phyloP scores from a whole-genome alignment of 2,888 invertebrate genomes.

The Diachrysia chrysitis region DNA sequence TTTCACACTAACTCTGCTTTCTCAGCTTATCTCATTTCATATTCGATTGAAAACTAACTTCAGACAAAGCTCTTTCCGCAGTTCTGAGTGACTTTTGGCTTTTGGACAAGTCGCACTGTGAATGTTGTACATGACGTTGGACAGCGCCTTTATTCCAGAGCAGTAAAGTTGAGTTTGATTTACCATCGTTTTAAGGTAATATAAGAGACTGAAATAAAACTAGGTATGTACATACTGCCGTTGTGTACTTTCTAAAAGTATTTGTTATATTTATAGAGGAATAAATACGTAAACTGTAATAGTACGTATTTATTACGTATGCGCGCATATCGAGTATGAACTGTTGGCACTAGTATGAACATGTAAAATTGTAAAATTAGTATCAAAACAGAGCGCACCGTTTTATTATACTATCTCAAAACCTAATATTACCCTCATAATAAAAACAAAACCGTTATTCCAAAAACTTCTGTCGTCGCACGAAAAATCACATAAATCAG shows the following conservation, averaged over 20 bases:
- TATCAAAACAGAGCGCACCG: no score
- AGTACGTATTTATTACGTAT: no score
- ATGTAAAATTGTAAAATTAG: no score
- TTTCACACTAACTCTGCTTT: constrained; percentile 3
- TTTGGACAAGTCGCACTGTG: constrained; percentile 29
- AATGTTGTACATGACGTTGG: constrained; percentile 29
- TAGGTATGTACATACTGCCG: background rate
- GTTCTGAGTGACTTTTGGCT: constrained; percentile 45
- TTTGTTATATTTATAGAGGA: no score
- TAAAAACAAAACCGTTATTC: no score
- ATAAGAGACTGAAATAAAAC: background rate
- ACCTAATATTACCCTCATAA: no score
- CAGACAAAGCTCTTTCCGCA: constrained; percentile 43
- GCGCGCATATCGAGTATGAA: no score
- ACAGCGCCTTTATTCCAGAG: constrained; percentile 18
- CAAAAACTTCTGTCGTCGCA: no score
- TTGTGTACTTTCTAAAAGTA: background rate
- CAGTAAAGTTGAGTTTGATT: background rate
- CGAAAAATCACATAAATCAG: no score
- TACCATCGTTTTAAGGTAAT: background rate
- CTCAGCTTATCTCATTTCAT: constrained; percentile 40
- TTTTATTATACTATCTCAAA: no score
- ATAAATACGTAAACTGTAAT: no score
- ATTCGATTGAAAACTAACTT: constrained; percentile 54
- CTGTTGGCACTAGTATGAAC: no score